These are phyloP conservation scores for Malurus leucopterus DNA, from an alignment of 2,797 vertebrate genomes.

Conservation along the genomic window DNA sequence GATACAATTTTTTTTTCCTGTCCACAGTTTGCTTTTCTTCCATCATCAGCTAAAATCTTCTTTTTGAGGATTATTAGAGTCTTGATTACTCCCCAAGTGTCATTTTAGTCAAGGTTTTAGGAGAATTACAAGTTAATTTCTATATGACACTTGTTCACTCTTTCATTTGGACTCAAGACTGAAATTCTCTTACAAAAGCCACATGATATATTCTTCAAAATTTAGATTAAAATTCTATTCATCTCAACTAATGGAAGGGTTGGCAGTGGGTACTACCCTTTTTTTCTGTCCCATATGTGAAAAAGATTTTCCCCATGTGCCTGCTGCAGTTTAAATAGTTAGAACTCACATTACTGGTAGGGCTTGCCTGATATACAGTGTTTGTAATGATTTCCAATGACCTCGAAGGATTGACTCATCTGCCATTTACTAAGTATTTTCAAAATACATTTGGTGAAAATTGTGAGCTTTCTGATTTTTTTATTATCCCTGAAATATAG, in stretches of 20 bases:
- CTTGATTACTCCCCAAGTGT: not conserved
- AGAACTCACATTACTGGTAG: not conserved
- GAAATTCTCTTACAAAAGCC: not conserved
- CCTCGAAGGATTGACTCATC: not conserved
- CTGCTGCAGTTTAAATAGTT: not conserved
- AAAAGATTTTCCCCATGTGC: not conserved
- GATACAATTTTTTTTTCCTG: not conserved
- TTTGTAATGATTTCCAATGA: not conserved
- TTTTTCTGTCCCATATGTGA: not conserved
- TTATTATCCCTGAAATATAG: not conserved
- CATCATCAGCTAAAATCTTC: not conserved
- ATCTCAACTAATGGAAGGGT: not conserved
- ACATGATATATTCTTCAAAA: not conserved
- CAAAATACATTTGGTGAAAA: not conserved
- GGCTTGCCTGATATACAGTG: not conserved
- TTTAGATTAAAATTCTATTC: not conserved
- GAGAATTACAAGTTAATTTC: not conserved
- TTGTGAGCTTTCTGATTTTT: not conserved
- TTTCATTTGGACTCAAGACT: not conserved
- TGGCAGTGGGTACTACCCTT: not conserved
- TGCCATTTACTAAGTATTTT: not conserved
- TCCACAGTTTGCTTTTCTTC: fast-evolving
- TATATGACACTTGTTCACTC: not conserved
- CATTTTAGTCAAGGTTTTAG: not conserved
- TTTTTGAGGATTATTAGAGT: not conserved